phyloP scores from a whole-genome alignment of 2,888 invertebrate species.

The Notodonta dromedarius region DNA sequence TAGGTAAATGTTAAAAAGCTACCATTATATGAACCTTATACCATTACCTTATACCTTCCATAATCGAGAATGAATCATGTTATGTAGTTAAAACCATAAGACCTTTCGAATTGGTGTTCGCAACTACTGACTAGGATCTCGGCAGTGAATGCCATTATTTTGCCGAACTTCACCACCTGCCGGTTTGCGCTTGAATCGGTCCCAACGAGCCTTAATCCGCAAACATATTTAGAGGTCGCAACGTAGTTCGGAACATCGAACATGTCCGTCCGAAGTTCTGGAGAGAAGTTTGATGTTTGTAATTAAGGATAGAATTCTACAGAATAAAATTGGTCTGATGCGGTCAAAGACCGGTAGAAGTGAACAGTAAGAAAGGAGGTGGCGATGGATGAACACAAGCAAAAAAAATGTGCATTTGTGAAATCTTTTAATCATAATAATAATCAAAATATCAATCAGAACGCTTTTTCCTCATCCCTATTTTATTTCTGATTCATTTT shows the following conservation, averaged over 20 bases:
- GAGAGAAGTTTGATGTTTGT: constrained; percentile 9
- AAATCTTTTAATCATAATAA: no score
- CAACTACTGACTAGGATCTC: constrained; percentile 5
- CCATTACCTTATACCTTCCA: not conserved
- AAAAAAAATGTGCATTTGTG: no score
- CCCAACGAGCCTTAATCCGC: constrained; percentile 47
- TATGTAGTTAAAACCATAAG: not conserved
- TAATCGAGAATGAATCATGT: not conserved
- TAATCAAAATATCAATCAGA: no score
- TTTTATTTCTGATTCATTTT: not conserved
- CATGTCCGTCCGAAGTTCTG: not conserved
- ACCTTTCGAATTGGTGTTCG: not conserved
- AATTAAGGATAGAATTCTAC: no score
- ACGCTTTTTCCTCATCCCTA: no score
- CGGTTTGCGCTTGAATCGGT: constrained; percentile 45
- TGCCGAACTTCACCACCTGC: constrained; percentile 48
- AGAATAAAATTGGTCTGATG: no score
- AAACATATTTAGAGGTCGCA: constrained; percentile 27
- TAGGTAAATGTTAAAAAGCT: no score
- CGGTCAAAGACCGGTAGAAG: no score
- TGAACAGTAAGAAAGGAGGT: no score
- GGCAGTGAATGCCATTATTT: constrained; percentile 55
- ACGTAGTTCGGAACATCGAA: not conserved
- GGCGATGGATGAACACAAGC: no score
- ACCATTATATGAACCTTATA: no score